These are phyloP conservation scores for Netelia inedita DNA, from an alignment of 2,888 invertebrate species.

Conservation along the genomic window DNA sequence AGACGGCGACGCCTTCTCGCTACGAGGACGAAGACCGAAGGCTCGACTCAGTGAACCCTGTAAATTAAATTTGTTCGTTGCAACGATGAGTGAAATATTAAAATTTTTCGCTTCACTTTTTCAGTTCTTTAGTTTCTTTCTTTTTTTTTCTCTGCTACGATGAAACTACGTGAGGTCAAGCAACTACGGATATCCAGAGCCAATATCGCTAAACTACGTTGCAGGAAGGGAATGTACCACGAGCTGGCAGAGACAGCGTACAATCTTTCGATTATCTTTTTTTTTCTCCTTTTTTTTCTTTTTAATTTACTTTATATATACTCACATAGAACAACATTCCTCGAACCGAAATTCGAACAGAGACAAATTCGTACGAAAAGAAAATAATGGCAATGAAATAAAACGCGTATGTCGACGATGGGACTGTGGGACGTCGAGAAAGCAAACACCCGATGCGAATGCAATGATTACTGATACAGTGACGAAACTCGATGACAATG, in stretches of 20 bases:
- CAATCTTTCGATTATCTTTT: not conserved
- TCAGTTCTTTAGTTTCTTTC: not conserved
- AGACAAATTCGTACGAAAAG: not conserved
- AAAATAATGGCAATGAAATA: conserved; percentile 28
- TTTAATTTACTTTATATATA: conserved; percentile 21
- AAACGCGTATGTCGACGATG: conserved; percentile 39
- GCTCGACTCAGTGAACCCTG: conserved; percentile 92
- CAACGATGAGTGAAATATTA: not conserved
- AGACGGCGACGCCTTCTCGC: conserved; percentile 89
- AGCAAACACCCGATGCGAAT: conserved; percentile 46
- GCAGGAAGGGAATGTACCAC: conserved; percentile 30
- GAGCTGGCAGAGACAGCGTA: not conserved
- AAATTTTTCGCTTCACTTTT: not conserved
- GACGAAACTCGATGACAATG: conserved; percentile 27
- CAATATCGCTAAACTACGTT: conserved; percentile 61
- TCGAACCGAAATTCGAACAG: conserved; percentile 17
- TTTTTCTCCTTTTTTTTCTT: conserved; percentile 14
- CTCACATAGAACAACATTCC: conserved; percentile 62
- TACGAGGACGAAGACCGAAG: conserved; percentile 88
- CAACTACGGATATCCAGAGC: conserved; percentile 66
- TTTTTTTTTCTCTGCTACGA: conserved; percentile 28
- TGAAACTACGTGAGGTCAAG: conserved; percentile 65
- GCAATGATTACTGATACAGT: conserved; percentile 10
- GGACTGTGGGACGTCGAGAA: conserved; percentile 37
- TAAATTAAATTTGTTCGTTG: conserved; percentile 68